These are phyloP conservation scores for Myiopsitta monachus DNA, from an alignment of 2,113 vertebrate species.

Conservation along the genomic window DNA sequence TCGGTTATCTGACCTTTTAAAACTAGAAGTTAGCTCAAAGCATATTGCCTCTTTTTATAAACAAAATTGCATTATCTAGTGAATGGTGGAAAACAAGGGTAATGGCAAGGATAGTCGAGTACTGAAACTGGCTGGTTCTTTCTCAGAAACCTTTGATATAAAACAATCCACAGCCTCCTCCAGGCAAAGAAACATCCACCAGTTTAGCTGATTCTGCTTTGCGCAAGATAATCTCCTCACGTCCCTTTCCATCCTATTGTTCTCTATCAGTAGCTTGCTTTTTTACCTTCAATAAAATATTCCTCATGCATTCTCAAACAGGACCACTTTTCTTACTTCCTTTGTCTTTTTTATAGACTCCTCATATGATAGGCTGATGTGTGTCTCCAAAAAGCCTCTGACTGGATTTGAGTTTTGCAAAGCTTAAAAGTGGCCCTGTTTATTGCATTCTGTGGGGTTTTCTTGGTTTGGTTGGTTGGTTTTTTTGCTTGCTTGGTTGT, in stretches of 20 bases:
- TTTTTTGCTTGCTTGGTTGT: neutral
- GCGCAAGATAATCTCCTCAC: neutral
- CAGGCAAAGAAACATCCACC: neutral
- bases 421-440: neutral
- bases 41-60: neutral
- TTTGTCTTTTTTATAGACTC: neutral
- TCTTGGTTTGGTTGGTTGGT: neutral
- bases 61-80: neutral
- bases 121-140: neutral
- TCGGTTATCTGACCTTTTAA: neutral
- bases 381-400: neutral
- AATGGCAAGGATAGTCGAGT: neutral
- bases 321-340: neutral
- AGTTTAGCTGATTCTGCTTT: neutral
- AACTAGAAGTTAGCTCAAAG: neutral
- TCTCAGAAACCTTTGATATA: neutral
- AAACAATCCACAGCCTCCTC: neutral
- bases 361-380: neutral
- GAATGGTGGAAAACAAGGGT: neutral
- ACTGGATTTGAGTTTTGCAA: neutral
- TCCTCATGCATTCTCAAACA: neutral
- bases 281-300: neutral
- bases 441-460: neutral
- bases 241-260: neutral
- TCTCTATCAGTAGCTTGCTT: neutral